phyloP scores from a whole-genome alignment of 2,113 vertebrate species.

The Symphodus melops region DNA sequence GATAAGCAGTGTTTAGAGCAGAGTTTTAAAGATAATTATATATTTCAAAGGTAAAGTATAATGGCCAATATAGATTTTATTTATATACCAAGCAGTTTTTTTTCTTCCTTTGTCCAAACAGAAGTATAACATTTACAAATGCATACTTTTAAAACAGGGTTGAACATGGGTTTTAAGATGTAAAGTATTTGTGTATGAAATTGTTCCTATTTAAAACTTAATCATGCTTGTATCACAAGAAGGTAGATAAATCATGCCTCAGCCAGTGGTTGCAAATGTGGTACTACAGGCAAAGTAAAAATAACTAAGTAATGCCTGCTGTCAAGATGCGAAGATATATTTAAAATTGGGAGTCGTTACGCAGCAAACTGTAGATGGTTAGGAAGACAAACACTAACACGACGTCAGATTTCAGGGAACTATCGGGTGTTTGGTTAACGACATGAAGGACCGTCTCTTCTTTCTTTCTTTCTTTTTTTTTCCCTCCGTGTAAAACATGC shows the following conservation, averaged over 20 bases:
- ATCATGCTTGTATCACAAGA: constrained; percentile 64
- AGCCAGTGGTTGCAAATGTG: constrained; percentile 35
- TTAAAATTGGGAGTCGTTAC: constrained; percentile 4
- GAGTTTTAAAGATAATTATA: constrained; percentile 73
- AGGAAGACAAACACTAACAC: constrained; percentile 1
- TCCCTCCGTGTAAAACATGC: constrained; percentile 42
- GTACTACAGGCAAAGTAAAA: constrained; percentile 22
- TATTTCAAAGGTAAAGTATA: constrained; percentile 64
- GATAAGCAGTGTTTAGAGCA: constrained; percentile 70
- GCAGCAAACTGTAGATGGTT: neutral
- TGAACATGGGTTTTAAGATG: constrained; percentile 65
- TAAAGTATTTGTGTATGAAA: constrained; percentile 77
- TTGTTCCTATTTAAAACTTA: constrained; percentile 77
- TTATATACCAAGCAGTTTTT: constrained; percentile 72
- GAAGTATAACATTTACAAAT: constrained; percentile 61
- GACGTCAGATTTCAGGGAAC: neutral
- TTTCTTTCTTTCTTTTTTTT: too few relatives aligned
- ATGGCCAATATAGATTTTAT: constrained; percentile 78
- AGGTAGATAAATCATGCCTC: constrained; percentile 34
- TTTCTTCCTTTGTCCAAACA: constrained; percentile 21
- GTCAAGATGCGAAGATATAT: constrained; percentile 7
- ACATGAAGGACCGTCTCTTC: constrained; percentile 41
- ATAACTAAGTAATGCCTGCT: neutral
- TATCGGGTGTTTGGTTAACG: constrained; percentile 6
- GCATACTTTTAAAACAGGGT: constrained; percentile 75